These are phyloP conservation scores for Odontomyia ornata DNA, from an alignment of 2,888 invertebrate species.

Conservation along the genomic window DNA sequence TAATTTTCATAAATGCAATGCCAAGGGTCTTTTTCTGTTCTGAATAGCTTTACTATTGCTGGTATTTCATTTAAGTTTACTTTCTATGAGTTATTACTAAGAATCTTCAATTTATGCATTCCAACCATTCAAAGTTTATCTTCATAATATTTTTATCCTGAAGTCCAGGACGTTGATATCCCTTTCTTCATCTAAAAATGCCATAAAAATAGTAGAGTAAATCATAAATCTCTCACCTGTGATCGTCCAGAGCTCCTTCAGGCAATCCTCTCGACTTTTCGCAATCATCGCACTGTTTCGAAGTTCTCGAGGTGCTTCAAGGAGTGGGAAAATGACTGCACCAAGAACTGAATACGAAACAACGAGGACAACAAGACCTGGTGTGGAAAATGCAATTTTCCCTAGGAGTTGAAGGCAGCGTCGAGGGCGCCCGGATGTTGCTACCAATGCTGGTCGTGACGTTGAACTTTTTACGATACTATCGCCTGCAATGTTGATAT, in stretches of 20 bases:
- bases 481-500: constrained; percentile 52
- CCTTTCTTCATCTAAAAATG: too few species aligned
- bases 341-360: constrained; percentile 78
- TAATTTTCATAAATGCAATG: too few species aligned
- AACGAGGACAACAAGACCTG: constrained; percentile 76
- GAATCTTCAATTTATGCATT: too few species aligned
- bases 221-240: constrained; percentile 70
- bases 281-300: constrained; percentile 72
- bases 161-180: too few species aligned
- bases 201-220: too few species aligned
- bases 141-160: too few species aligned
- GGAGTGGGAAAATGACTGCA: constrained; percentile 76
- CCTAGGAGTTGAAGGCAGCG: constrained; percentile 57
- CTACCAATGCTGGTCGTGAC: constrained; percentile 22
- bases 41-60: too few species aligned
- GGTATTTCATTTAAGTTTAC: too few species aligned
- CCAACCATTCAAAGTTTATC: too few species aligned
- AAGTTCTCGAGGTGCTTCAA: constrained; percentile 77
- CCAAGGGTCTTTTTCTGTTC: too few species aligned
- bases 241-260: constrained; percentile 80
- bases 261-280: constrained; percentile 73
- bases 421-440: constrained; percentile 36
- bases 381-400: constrained; percentile 62
- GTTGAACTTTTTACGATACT: constrained; percentile 42
- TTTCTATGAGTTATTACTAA: too few species aligned